These are phyloP conservation scores for Cydia pomonella DNA, from an alignment of 1,140 invertebrate species.

Conservation along the genomic window DNA sequence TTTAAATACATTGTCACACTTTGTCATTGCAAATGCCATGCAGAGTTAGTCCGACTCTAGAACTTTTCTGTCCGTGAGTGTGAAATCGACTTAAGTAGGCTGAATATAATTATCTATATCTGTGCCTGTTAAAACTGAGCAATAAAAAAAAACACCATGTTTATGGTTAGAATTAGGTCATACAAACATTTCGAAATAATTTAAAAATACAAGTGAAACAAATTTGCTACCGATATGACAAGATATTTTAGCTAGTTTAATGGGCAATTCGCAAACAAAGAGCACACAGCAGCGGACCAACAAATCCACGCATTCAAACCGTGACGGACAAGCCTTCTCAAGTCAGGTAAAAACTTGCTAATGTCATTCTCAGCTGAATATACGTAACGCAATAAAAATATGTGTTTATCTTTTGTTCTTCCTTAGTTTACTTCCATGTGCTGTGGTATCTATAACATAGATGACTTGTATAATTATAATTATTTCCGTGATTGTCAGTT, in stretches of 20 bases:
- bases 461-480: constrained; percentile 31
- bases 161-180: constrained; percentile 54
- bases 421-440: constrained; percentile 28
- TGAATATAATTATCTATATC: not conserved
- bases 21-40: too few relatives aligned
- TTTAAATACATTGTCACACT: too few relatives aligned
- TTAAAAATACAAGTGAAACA: constrained; percentile 35
- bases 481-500: constrained; percentile 37
- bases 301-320: constrained; percentile 56
- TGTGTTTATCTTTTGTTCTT: constrained; percentile 39
- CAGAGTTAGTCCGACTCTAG: too few relatives aligned
- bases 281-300: constrained; percentile 55
- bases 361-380: constrained; percentile 80
- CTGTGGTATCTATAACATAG: constrained; percentile 24
- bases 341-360: constrained; percentile 80
- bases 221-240: constrained; percentile 38
- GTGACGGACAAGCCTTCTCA: constrained; percentile 65
- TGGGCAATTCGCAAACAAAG: constrained; percentile 75
- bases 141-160: constrained; percentile 35
- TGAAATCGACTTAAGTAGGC: not conserved
- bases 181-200: constrained; percentile 37
- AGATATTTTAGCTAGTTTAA: constrained; percentile 56
- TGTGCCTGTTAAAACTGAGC: not conserved
- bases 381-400: constrained; percentile 62
- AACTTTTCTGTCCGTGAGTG: not conserved